Conservation (phyloP, 2,888 invertebrate genomes). For the Meteorus cinctellus region DNA sequence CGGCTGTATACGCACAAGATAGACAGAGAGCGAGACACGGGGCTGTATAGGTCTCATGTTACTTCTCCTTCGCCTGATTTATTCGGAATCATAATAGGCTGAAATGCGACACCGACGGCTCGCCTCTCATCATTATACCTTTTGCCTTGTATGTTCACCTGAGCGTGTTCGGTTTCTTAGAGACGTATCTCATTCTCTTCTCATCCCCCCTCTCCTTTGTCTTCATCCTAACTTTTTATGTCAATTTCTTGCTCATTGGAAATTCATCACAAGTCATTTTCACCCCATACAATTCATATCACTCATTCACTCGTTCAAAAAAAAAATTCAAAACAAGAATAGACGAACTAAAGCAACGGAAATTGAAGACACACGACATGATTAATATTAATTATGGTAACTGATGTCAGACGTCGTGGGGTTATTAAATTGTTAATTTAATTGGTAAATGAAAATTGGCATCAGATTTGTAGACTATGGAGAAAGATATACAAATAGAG, state of each 20-base stretch:
- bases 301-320: no score
- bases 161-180: constrained; percentile 60
- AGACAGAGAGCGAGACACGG: constrained; percentile 51
- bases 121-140: constrained; percentile 66
- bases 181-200: constrained; percentile 41
- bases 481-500: no score
- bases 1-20: constrained; percentile 32
- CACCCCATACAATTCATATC: not conserved
- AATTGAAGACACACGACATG: not conserved
- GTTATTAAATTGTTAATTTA: no score
- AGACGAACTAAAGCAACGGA: no score
- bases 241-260: not conserved
- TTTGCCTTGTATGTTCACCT: constrained; percentile 64
- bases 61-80: constrained; percentile 68
- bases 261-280: not conserved
- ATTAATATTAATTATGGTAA: no score
- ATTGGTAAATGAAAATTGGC: no score
- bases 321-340: no score
- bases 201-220: not conserved
- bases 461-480: no score
- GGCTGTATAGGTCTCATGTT: constrained; percentile 61
- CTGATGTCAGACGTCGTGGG: no score
- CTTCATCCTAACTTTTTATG: not conserved
- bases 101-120: constrained; percentile 65
- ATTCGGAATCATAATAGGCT: constrained; percentile 68